Evolutionary conservation across 92 coral and sea anemone species (phyloP).

Genomic region (Actinostola sp.): DNA sequence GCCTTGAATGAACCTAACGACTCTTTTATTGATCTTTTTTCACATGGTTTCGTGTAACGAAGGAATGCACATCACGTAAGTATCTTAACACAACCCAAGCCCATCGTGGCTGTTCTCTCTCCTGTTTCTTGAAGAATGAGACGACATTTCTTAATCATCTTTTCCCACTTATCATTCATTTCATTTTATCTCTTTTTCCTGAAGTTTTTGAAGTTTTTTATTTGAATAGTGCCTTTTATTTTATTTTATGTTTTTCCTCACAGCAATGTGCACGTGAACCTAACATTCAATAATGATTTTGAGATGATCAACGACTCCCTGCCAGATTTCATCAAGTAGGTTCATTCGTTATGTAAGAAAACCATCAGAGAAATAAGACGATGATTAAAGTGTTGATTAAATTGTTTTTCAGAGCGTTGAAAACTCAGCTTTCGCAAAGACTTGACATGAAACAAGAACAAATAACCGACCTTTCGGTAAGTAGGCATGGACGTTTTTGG

Average conservation of each 20-base stretch:
- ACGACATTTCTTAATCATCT: no score
- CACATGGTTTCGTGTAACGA: constrained; percentile 4
- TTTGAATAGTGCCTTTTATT: neutral
- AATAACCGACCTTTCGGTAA: constrained; percentile 36
- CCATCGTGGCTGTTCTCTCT: no score
- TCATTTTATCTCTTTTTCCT: no score
- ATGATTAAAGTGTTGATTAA: no score
- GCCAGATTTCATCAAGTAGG: constrained; percentile 55
- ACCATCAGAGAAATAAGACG: no score
- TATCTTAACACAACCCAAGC: no score
- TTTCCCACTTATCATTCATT: no score
- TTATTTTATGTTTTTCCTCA: neutral
- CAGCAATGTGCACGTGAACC: constrained; percentile 59
- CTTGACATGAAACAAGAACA: constrained; percentile 35
- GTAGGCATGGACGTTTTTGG: no score
- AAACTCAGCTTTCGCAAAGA: constrained; percentile 21
- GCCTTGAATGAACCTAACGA: no score
- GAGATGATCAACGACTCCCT: constrained; percentile 43
- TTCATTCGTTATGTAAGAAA: neutral
- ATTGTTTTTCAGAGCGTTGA: constrained; percentile 14
- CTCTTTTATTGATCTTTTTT: no score
- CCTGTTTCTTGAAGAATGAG: no score
- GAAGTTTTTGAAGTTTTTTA: neutral
- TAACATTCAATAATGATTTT: constrained; percentile 68
- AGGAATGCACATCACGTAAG: constrained; percentile 67